A percentile compares a stretch with the other conserved stretches of the same genome.
phyloP scores from a whole-genome alignment of 2,888 invertebrate species.

The Acanthosepion esculentum region DNA sequence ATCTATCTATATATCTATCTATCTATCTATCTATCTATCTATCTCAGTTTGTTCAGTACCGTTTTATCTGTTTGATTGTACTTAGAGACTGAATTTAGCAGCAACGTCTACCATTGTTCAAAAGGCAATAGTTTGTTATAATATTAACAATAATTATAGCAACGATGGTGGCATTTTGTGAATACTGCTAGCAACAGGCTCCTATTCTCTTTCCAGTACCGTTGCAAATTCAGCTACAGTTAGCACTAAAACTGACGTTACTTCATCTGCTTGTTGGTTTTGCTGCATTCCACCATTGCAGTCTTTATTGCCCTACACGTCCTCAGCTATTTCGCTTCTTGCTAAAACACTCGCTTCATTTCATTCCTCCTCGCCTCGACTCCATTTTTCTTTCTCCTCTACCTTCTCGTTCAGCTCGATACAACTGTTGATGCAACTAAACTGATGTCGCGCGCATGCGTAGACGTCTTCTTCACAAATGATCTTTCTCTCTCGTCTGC shows the following conservation, averaged over 20 bases:
- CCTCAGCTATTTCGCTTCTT: neutral
- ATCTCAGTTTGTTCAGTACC: neutral
- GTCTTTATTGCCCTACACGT: neutral
- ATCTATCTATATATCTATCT: neutral
- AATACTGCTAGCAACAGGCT: neutral
- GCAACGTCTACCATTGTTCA: neutral
- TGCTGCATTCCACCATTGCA: neutral
- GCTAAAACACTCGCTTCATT: neutral
- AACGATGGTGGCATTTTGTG: neutral
- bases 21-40: neutral
- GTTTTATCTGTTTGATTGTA: neutral
- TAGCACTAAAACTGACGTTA: neutral
- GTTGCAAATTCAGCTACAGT: constrained; percentile 33
- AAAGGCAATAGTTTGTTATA: neutral
- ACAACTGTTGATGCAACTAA: neutral
- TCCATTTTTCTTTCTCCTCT: neutral
- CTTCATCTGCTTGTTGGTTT: neutral
- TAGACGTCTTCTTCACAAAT: neutral
- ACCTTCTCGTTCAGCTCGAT: neutral
- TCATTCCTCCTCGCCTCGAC: neutral
- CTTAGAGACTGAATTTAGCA: neutral
- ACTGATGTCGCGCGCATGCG: neutral
- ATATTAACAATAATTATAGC: neutral
- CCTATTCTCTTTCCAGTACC: neutral
- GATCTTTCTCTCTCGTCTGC: neutral